Evolutionary conservation across 2,113 vertebrate species (phyloP).

Genomic region (Jaculus jaculus): DNA sequence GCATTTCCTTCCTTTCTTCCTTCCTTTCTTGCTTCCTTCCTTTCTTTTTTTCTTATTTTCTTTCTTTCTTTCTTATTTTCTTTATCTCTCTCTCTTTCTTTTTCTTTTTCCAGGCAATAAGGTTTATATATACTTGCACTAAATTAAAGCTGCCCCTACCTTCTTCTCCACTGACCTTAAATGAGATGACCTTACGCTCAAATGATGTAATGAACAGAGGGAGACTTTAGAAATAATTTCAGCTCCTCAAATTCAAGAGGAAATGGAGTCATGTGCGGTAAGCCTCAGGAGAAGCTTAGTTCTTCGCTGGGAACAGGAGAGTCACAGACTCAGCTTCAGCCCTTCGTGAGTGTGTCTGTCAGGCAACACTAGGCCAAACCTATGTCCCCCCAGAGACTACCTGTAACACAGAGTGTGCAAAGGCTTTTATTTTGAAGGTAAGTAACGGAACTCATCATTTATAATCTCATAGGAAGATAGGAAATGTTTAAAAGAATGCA

Average conservation of each 20-base stretch:
- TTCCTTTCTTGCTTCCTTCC: too few species aligned
- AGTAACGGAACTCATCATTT: not conserved
- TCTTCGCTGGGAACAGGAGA: not conserved
- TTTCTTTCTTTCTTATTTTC: too few species aligned
- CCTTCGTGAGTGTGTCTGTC: not conserved
- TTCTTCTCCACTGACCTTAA: not conserved
- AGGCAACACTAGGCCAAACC: not conserved
- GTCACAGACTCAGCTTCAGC: not conserved
- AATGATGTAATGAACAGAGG: conserved; percentile 4
- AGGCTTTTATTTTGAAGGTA: conserved; percentile 2
- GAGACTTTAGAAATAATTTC: not conserved
- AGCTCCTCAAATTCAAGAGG: conserved; percentile 10
- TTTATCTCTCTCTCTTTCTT: not conserved
- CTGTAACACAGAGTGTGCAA: not conserved
- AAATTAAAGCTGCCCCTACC: not conserved
- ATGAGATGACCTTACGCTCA: conserved; percentile 8
- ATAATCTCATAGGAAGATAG: not conserved
- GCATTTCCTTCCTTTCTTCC: not conserved
- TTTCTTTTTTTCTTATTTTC: too few species aligned
- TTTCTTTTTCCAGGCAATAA: not conserved
- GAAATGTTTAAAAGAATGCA: not conserved
- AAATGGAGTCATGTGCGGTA: not conserved
- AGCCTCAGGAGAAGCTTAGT: not conserved
- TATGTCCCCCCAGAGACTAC: not conserved
- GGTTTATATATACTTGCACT: not conserved